Conservation (phyloP, 2,113 vertebrate genomes). For the Indicator indicator region DNA sequence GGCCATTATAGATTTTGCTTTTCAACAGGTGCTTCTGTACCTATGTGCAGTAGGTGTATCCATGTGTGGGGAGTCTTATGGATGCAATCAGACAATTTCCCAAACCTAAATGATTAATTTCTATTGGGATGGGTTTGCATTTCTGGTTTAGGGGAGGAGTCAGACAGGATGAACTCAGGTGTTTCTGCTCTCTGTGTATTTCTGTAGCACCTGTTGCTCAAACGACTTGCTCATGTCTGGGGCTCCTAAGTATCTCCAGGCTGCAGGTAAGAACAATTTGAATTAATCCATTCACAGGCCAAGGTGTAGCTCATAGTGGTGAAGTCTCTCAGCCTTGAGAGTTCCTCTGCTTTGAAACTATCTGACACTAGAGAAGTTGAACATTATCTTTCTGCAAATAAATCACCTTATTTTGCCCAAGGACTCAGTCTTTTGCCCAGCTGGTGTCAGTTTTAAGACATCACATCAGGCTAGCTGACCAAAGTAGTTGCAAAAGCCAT, state of each 20-base stretch:
- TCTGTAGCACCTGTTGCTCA: neutral
- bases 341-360: neutral
- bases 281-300: neutral
- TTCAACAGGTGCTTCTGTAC: fast-evolving
- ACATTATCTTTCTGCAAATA: constrained; percentile 6
- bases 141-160: neutral
- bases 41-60: neutral
- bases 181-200: neutral
- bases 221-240: neutral
- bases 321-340: neutral
- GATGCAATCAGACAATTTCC: neutral
- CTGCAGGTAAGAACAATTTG: neutral
- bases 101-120: neutral
- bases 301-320: neutral
- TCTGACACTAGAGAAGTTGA: neutral
- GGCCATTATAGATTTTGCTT: neutral
- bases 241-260: neutral
- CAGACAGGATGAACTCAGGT: neutral
- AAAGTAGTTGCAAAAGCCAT: constrained; percentile 48
- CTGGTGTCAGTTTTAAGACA: constrained; percentile 47
- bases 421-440: neutral
- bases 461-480: constrained; percentile 29
- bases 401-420: neutral
- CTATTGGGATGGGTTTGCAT: neutral
- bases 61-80: fast-evolving